Percentiles rank a stretch among this genome's conserved stretches.
phyloP scores from a whole-genome alignment of 2,888 invertebrate species.

The Glaucopsyche alexis region DNA sequence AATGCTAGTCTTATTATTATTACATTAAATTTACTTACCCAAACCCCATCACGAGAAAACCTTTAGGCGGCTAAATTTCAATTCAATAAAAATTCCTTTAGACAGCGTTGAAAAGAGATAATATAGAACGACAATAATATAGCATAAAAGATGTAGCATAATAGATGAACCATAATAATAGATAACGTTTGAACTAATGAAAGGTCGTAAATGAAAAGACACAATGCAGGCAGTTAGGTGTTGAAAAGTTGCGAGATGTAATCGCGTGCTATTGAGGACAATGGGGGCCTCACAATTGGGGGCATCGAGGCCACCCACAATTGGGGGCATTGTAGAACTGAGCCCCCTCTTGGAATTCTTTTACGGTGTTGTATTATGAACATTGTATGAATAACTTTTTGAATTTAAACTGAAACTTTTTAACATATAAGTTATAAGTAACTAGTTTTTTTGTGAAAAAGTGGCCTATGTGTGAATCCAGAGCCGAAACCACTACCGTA shows the following conservation, averaged over 20 bases:
- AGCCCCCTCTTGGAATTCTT: conserved; percentile 1
- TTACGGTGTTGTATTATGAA: background rate
- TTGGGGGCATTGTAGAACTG: conserved; percentile 11
- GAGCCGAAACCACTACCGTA: too few species aligned
- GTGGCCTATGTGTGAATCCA: too few species aligned
- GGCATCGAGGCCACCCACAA: conserved; percentile 19
- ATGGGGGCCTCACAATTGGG: conserved; percentile 19
- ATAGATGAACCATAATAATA: conserved; percentile 26
- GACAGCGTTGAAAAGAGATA: background rate
- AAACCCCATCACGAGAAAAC: too few species aligned
- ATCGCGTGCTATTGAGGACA: conserved; percentile 22
- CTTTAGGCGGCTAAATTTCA: too few species aligned
- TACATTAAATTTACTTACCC: too few species aligned
- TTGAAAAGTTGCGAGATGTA: conserved; percentile 29
- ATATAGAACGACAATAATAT: background rate
- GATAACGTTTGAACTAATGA: conserved; percentile 26
- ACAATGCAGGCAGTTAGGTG: conserved; percentile 29
- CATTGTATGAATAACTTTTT: background rate
- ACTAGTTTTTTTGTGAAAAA: too few species aligned
- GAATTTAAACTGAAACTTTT: background rate
- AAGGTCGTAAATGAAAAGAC: conserved; percentile 28
- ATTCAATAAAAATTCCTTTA: too few species aligned
- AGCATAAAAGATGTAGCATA: background rate
- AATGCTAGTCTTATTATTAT: too few species aligned
- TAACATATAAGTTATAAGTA: background rate